Evolutionary conservation across 2,113 vertebrate genomes (phyloP).

Genomic region (Diphyllodes magnificus): DNA sequence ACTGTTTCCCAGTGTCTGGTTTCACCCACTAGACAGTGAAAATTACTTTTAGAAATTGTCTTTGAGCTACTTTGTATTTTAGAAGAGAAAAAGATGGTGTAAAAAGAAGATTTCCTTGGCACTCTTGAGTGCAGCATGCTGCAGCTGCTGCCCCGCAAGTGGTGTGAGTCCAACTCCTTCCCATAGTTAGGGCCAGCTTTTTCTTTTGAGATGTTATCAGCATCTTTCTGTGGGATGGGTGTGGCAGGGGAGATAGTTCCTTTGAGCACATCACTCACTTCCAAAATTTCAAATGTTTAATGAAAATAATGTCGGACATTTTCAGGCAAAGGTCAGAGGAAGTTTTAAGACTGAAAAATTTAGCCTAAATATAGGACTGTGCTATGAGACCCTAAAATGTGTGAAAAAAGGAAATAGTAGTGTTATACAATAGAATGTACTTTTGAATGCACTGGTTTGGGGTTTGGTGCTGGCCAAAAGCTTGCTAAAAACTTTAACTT

Average conservation of each 20-base stretch:
- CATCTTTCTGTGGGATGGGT: neutral
- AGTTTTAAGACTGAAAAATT: neutral
- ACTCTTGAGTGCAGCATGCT: neutral
- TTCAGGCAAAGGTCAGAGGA: neutral
- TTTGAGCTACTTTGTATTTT: neutral
- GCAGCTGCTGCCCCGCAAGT: neutral
- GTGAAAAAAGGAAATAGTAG: neutral
- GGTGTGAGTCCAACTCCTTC: neutral
- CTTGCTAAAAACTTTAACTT: neutral
- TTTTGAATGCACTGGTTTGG: neutral
- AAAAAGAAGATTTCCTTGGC: neutral
- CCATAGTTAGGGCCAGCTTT: too few relatives aligned
- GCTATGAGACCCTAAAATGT: neutral
- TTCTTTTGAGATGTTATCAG: neutral
- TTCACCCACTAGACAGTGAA: neutral
- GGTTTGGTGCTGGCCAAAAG: neutral
- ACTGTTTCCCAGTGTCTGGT: neutral
- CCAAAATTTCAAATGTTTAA: neutral
- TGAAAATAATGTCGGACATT: neutral
- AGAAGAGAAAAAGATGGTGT: neutral
- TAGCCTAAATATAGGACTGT: neutral
- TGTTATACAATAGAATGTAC: neutral
- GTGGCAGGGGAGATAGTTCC: neutral
- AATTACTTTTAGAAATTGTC: neutral
- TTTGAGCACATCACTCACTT: neutral